Percentiles rank a stretch among this genome's conserved stretches.
phyloP scores from a whole-genome alignment of 2,888 invertebrate species.

The Erynnis tages region DNA sequence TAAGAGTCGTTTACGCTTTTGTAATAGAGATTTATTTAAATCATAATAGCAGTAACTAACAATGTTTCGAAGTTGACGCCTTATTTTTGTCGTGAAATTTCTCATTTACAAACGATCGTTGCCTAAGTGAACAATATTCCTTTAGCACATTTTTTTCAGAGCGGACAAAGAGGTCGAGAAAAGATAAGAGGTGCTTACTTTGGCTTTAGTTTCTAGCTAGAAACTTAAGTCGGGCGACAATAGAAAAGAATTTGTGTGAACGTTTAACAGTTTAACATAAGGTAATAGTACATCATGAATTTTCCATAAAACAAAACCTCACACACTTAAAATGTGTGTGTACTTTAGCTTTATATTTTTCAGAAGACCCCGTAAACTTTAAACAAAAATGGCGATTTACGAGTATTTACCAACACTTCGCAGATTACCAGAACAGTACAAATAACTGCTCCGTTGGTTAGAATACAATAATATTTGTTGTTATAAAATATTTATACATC shows the following conservation, averaged over 20 bases:
- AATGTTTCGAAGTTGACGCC: slow-evolving; percentile 9
- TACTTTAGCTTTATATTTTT: too few relatives aligned
- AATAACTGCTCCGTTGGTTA: too few relatives aligned
- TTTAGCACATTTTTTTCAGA: slow-evolving; percentile 1
- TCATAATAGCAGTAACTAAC: slow-evolving; percentile 13
- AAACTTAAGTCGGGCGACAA: slow-evolving; percentile 1
- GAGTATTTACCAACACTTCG: too few relatives aligned
- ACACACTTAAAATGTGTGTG: too few relatives aligned
- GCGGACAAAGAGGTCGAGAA: slow-evolving; percentile 3
- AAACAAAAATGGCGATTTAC: too few relatives aligned
- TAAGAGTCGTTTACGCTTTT: slow-evolving; percentile 20
- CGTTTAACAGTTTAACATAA: too few relatives aligned
- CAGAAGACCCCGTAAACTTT: too few relatives aligned
- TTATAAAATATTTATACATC: too few relatives aligned
- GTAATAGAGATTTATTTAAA: slow-evolving; percentile 21
- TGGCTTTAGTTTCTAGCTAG: slow-evolving; percentile 1
- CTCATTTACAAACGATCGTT: slow-evolving; percentile 10
- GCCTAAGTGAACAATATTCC: slow-evolving; percentile 5
- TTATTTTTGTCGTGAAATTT: slow-evolving; percentile 11
- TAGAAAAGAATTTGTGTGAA: slow-evolving; percentile 4
- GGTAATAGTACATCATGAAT: too few relatives aligned
- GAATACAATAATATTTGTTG: too few relatives aligned
- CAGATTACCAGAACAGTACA: too few relatives aligned
- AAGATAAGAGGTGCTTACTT: slow-evolving; percentile 12
- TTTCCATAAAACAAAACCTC: too few relatives aligned